Base-by-base conservation (phyloP, 2,888 invertebrate species). In the Oscheius sp. region DNA sequence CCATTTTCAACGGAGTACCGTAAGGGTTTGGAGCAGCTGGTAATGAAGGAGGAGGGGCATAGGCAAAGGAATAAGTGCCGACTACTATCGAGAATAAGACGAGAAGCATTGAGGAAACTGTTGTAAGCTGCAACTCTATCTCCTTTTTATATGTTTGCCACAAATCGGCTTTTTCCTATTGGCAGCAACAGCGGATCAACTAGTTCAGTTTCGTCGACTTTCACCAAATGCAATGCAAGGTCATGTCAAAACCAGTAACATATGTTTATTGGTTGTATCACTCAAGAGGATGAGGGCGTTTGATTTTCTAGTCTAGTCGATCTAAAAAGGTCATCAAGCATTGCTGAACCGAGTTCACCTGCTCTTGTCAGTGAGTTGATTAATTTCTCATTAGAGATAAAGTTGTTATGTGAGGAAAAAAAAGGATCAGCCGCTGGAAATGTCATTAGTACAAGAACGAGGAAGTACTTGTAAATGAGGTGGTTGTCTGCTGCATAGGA, bases 21-120 rank as follows among this genome's bases (percentile, higher is more conserved):
- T 66, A 66, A 9, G 66, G 52, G 49, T 27, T 66, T 2, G 66
- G 52, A 27, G 66, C 66, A 7, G 66, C 52, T 6, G 66, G 66
- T 27, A 66, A 18, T n/a, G 21, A 27, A 52, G 66, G 66, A n/a
- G 35, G 27, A 9, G 66, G 66, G n/a, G 66, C 66, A 29, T 66
- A 66, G 2, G 25, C 52, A 49, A 52, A 18, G 52, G 52, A 27
- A 16, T 27, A 21, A 25, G 52, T 23, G 16, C 23, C 18, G 13
- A 21, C 18, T 23, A 29, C 27, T n/a, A 66, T 16, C 12, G 41
- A 16, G n/a, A 59, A 61, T n/a, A 43, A 12, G 21, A 43, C n/a
- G 6, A 45, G 61, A 21, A 41, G 61, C 61, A 61, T 61, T 61
- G n/a, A n/a, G 58, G 29, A 29, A 25, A 58, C 0, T 25, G 58